Conservation (phyloP, 2,113 vertebrate genomes). For the Dasyprocta punctata region DNA sequence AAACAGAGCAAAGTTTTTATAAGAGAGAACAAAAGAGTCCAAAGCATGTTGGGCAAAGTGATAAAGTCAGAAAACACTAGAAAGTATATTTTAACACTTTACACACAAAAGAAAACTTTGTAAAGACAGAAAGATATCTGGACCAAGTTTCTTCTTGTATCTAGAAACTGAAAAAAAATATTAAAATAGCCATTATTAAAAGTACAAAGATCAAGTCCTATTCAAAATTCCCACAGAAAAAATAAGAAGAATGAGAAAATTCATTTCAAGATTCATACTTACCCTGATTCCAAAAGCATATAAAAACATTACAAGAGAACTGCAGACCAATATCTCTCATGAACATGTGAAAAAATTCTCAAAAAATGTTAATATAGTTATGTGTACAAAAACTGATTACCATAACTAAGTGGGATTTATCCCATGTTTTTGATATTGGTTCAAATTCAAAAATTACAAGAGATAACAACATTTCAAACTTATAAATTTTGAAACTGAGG, state of each 20-base stretch:
- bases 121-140: not conserved
- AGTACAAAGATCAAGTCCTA: not conserved
- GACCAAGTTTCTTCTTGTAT: not conserved
- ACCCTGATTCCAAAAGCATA: not conserved
- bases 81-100: not conserved
- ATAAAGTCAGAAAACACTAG: not conserved
- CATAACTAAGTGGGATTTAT: not conserved
- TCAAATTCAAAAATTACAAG: not conserved
- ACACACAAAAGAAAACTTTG: not conserved
- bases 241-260: not conserved
- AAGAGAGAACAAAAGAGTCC: not conserved
- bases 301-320: not conserved
- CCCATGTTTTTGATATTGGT: not conserved
- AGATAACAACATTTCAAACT: not conserved
- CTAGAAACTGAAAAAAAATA: not conserved
- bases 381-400: not conserved
- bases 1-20: not conserved
- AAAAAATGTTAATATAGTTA: not conserved
- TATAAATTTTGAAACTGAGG: slow-evolving; percentile 14
- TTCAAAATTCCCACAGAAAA: not conserved
- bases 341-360: not conserved
- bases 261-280: not conserved
- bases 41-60: not conserved
- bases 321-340: not conserved
- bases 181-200: not conserved